These are phyloP conservation scores for Calameuta pallipes DNA, from an alignment of 2,888 invertebrate species.

Conservation along the genomic window DNA sequence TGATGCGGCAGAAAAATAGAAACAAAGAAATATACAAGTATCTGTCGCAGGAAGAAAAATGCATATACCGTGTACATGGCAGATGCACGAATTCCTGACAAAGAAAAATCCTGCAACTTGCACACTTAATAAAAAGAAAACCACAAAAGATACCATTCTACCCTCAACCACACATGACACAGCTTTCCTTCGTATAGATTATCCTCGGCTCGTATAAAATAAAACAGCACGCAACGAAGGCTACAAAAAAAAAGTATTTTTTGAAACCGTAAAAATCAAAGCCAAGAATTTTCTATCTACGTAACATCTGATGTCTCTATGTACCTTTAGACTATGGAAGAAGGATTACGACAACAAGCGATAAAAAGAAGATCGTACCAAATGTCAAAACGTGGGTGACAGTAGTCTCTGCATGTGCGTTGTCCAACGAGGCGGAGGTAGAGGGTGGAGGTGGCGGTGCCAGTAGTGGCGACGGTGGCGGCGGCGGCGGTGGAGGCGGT, in stretches of 20 bases:
- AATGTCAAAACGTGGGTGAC: conserved; percentile 71
- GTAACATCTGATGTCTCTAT: no score
- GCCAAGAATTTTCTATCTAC: not conserved
- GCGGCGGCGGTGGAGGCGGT: conserved; percentile 26
- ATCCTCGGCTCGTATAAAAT: not conserved
- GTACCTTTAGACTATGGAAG: not conserved
- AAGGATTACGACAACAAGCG: not conserved
- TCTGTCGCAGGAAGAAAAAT: not conserved
- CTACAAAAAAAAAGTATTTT: not conserved
- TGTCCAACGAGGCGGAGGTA: not conserved
- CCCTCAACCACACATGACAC: not conserved
- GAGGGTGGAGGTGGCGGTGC: conserved; percentile 24
- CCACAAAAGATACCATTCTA: not conserved
- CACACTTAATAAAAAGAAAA: not conserved
- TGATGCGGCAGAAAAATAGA: not conserved
- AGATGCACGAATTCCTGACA: not conserved
- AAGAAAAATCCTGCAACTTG: not conserved
- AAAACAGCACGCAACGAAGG: not conserved
- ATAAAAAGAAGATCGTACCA: conserved; percentile 58
- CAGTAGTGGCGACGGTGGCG: conserved; percentile 26
- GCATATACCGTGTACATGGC: not conserved
- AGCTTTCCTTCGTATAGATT: not conserved
- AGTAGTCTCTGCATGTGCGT: conserved; percentile 53
- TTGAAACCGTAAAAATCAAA: not conserved
- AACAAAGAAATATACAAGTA: not conserved